Conservation (phyloP, 2,113 vertebrate species). For the Grus americana region DNA sequence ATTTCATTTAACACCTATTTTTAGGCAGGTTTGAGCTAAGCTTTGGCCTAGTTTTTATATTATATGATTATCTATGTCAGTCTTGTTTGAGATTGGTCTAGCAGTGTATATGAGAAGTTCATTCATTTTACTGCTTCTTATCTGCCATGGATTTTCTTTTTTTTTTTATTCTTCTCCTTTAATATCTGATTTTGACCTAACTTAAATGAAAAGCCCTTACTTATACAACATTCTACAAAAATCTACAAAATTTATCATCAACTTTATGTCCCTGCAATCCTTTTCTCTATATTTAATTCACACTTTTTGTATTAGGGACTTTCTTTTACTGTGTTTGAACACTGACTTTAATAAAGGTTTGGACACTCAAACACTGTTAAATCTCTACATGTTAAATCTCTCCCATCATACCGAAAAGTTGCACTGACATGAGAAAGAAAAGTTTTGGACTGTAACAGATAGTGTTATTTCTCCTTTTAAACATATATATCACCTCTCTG, state of each 20-base stretch:
- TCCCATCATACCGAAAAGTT: not conserved
- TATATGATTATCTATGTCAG: not conserved
- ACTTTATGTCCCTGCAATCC: not conserved
- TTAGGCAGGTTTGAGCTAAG: not conserved
- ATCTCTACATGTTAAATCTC: not conserved
- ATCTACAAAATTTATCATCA: not conserved
- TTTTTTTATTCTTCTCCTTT: not conserved
- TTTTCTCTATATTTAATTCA: not conserved
- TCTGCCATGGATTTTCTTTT: not conserved
- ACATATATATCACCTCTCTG: not conserved
- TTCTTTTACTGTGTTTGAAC: not conserved
- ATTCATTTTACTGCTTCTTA: not conserved
- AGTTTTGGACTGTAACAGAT: not conserved
- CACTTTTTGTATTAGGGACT: not conserved
- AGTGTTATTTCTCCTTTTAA: not conserved
- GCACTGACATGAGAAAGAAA: not conserved
- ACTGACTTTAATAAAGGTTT: not conserved
- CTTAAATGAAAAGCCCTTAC: not conserved
- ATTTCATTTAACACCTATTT: not conserved
- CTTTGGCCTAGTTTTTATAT: not conserved
- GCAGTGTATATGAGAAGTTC: not conserved
- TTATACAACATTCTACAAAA: not conserved
- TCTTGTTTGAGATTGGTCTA: not conserved
- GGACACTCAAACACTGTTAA: not conserved
- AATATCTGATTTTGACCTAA: not conserved